Evolutionary conservation across 2,113 vertebrate species (phyloP).

Genomic region (Ovis canadensis): DNA sequence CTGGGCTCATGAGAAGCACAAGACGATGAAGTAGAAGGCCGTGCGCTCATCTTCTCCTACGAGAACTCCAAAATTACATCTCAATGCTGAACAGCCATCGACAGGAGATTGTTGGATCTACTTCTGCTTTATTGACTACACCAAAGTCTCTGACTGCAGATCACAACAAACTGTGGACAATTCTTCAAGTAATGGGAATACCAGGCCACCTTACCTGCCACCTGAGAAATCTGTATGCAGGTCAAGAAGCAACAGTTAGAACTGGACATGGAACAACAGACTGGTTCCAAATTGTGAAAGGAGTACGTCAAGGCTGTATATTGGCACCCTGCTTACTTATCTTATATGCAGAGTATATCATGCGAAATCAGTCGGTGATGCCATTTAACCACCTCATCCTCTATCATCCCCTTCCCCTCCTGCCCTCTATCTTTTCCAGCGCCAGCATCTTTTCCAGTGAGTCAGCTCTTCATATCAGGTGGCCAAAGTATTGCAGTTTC

Average conservation of each 20-base stretch:
- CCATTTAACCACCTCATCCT: neutral
- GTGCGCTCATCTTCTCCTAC: neutral
- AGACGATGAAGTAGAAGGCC: fast-evolving
- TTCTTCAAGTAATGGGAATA: neutral
- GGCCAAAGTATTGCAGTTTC: neutral
- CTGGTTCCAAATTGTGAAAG: neutral
- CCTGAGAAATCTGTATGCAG: neutral
- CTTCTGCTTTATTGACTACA: neutral
- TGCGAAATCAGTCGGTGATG: neutral
- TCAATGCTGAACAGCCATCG: neutral
- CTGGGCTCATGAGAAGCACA: neutral
- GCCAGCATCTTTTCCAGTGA: neutral
- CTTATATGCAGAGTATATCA: neutral
- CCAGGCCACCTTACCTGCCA: neutral
- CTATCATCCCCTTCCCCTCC: neutral
- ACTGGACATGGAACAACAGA: neutral
- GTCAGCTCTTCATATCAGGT: neutral
- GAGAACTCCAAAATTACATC: neutral
- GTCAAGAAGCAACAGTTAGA: neutral
- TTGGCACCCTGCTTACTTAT: neutral
- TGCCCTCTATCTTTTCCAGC: neutral
- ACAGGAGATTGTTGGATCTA: neutral
- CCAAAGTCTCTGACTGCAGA: neutral
- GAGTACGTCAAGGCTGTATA: neutral
- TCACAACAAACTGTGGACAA: neutral